phyloP scores from a whole-genome alignment of 2,888 invertebrate genomes.

The Tetramorium bicarinatum region DNA sequence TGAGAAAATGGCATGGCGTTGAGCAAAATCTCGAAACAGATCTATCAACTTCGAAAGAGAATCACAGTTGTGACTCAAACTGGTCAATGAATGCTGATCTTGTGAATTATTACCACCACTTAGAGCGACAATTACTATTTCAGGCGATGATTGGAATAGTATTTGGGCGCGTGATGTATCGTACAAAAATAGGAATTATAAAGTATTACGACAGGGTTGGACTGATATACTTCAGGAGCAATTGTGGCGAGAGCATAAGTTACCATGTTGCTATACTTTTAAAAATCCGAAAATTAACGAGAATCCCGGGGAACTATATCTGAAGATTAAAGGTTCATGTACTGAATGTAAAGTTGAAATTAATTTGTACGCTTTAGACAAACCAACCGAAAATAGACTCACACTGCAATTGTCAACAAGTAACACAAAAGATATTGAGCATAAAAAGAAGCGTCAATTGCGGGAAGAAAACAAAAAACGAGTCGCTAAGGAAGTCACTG shows the following conservation, averaged over 20 bases:
- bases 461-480: background rate
- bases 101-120: background rate
- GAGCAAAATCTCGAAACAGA: background rate
- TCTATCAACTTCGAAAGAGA: background rate
- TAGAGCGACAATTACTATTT: constrained; percentile 5
- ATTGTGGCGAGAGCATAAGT: constrained; percentile 2
- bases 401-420: background rate
- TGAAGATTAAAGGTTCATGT: constrained; percentile 1
- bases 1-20: background rate
- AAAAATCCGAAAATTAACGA: constrained; percentile 1
- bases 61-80: background rate
- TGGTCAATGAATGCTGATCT: background rate
- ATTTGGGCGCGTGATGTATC: background rate
- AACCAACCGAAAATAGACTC: background rate
- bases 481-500: background rate
- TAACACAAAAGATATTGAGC: background rate
- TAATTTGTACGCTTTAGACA: background rate
- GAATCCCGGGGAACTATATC: background rate
- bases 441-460: background rate
- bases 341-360: background rate
- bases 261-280: background rate
- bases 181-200: background rate
- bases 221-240: background rate
- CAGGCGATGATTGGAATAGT: constrained; percentile 12
- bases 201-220: background rate